Conservation (phyloP, 1,140 invertebrate genomes). For the Camponotus vicinus region DNA sequence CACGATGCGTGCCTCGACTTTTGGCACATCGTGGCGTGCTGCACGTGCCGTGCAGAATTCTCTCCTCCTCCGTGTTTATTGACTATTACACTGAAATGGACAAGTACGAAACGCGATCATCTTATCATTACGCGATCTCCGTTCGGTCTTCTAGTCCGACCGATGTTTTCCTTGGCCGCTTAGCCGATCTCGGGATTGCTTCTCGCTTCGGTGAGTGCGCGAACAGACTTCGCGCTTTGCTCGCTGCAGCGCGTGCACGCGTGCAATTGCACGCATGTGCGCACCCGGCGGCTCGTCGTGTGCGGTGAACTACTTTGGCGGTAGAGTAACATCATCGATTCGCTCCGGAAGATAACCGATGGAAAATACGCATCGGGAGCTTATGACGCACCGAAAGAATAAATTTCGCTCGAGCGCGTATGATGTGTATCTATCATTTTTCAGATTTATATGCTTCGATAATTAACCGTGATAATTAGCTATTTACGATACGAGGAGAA, state of each 20-base stretch:
- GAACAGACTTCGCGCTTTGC: conserved; percentile 36
- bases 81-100: conserved; percentile 47
- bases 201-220: conserved; percentile 35
- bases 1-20: conserved; percentile 35
- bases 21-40: conserved; percentile 40
- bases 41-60: background rate
- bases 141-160: conserved; percentile 11
- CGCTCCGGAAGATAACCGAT: conserved; percentile 36
- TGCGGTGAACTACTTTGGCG: conserved; percentile 31
- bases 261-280: conserved; percentile 34
- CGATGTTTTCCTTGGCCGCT: conserved; percentile 56
- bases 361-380: background rate
- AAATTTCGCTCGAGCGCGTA: background rate
- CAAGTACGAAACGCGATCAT: conserved; percentile 48
- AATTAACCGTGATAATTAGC: background rate
- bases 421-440: background rate
- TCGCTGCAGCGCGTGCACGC: conserved; percentile 3
- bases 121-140: conserved; percentile 36
- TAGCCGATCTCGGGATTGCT: conserved; percentile 30
- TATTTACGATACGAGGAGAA: too few relatives aligned
- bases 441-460: background rate
- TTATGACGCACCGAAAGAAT: background rate
- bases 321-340: conserved; percentile 51
- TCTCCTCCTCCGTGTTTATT: conserved; percentile 40
- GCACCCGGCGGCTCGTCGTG: conserved; percentile 17